Conservation (phyloP, 2,797 vertebrate genomes). For the Pseudochirops cupreus region DNA sequence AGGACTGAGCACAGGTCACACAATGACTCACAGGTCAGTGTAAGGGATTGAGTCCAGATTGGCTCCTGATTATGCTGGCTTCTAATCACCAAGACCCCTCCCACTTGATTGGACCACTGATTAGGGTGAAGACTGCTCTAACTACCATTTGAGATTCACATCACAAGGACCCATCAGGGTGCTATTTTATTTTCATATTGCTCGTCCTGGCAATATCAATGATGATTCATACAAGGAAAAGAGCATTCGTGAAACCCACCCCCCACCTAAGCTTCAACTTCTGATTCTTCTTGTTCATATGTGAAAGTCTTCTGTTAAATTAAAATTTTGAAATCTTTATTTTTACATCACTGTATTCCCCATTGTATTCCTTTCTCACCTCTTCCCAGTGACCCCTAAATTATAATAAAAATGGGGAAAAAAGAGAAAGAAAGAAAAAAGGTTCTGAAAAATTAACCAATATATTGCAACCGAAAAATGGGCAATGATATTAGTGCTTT, state of each 20-base stretch:
- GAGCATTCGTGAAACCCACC: not conserved
- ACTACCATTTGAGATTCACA: slow-evolving; percentile 14
- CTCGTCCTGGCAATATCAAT: not conserved
- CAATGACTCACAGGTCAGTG: not conserved
- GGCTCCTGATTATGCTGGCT: not conserved
- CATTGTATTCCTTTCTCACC: not conserved
- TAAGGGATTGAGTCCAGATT: not conserved
- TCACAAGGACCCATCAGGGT: not conserved
- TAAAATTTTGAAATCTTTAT: not conserved
- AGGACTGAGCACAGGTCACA: not conserved
- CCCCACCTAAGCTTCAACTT: not conserved
- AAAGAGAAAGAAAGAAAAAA: not conserved
- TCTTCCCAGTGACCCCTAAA: too few relatives aligned
- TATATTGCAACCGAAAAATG: not conserved
- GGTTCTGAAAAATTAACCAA: not conserved
- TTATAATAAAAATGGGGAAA: too few relatives aligned
- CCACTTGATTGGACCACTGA: slow-evolving; percentile 20
- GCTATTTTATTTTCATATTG: not conserved
- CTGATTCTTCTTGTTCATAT: not conserved
- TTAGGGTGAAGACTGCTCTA: slow-evolving; percentile 22
- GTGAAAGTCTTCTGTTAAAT: not conserved
- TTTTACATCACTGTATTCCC: not conserved
- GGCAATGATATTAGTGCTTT: not conserved
- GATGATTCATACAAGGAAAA: slow-evolving; percentile 23
- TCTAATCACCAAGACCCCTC: slow-evolving; percentile 16